phyloP scores from a whole-genome alignment of 1,140 invertebrate species.

The Glomeris maerens region DNA sequence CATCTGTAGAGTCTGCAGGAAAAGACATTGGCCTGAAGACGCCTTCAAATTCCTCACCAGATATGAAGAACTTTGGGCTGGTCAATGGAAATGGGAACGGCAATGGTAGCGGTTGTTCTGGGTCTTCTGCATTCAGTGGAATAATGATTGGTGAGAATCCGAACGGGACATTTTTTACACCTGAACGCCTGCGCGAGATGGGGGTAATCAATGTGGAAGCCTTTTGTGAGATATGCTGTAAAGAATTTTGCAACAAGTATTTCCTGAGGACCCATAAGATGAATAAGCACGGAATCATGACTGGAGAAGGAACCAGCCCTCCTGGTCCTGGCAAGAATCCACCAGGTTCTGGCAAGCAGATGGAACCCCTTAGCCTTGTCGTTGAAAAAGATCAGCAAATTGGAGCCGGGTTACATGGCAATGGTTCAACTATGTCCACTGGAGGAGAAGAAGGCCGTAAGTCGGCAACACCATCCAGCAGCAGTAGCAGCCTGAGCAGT shows the following conservation, averaged over 20 bases:
- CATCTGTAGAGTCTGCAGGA: conserved; percentile 4
- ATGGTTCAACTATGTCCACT: too few species aligned
- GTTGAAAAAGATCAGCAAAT: neutral
- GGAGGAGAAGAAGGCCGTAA: neutral
- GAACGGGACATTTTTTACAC: conserved; percentile 33
- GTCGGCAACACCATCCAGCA: neutral
- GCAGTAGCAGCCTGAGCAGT: conserved; percentile 41
- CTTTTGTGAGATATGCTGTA: conserved; percentile 87
- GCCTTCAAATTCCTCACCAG: neutral
- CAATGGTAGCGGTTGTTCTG: neutral
- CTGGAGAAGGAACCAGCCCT: neutral
- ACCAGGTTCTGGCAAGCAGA: neutral
- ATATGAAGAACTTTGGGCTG: neutral
- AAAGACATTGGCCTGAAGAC: neutral
- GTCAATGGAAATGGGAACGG: neutral
- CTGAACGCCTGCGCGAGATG: conserved; percentile 52
- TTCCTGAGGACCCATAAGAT: conserved; percentile 82
- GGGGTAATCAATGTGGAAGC: conserved; percentile 73
- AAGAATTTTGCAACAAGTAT: conserved; percentile 91
- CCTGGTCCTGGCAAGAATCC: neutral
- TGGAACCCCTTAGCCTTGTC: neutral
- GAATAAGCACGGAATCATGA: conserved; percentile 41
- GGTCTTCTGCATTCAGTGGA: neutral
- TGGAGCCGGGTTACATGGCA: conserved; percentile 2
- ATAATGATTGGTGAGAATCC: neutral